Conservation (phyloP, 2,113 vertebrate genomes). For the Oryzias celebensis region DNA sequence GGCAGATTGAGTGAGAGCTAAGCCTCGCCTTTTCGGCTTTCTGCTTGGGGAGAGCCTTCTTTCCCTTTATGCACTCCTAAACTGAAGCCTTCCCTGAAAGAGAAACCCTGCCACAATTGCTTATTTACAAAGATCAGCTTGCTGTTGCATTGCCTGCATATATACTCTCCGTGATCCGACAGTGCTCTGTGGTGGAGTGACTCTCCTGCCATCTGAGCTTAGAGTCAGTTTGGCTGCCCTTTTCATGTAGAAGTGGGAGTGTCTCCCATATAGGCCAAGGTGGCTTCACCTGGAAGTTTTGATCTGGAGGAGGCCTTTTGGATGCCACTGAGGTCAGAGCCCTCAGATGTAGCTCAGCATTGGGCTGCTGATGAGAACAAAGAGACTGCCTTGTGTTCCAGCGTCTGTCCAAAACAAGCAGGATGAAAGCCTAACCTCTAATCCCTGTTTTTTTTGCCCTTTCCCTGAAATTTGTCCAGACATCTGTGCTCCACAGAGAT, state of each 20-base stretch:
- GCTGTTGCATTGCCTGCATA: slow-evolving; percentile 50
- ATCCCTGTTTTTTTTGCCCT: slow-evolving; percentile 60
- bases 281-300: slow-evolving; percentile 68
- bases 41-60: slow-evolving; percentile 53
- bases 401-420: slow-evolving; percentile 63
- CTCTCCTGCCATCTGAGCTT: slow-evolving; percentile 64
- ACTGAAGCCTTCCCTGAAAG: slow-evolving; percentile 46
- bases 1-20: slow-evolving; percentile 62
- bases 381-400: slow-evolving; percentile 58
- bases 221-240: slow-evolving; percentile 71
- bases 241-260: slow-evolving; percentile 56
- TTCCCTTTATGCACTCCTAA: slow-evolving; percentile 54
- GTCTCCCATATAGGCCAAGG: slow-evolving; percentile 53
- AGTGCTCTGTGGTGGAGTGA: slow-evolving; percentile 41
- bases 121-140: slow-evolving; percentile 57
- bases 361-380: slow-evolving; percentile 58
- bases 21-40: slow-evolving; percentile 53
- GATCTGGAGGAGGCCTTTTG: slow-evolving; percentile 66
- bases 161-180: slow-evolving; percentile 57
- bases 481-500: slow-evolving; percentile 30
- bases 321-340: slow-evolving; percentile 55
- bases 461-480: slow-evolving; percentile 48
- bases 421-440: slow-evolving; percentile 78
- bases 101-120: slow-evolving; percentile 51
- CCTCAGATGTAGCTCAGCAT: slow-evolving; percentile 59